These are phyloP conservation scores for Ctenomys sociabilis DNA, from an alignment of 2,113 vertebrate genomes.

Conservation along the genomic window DNA sequence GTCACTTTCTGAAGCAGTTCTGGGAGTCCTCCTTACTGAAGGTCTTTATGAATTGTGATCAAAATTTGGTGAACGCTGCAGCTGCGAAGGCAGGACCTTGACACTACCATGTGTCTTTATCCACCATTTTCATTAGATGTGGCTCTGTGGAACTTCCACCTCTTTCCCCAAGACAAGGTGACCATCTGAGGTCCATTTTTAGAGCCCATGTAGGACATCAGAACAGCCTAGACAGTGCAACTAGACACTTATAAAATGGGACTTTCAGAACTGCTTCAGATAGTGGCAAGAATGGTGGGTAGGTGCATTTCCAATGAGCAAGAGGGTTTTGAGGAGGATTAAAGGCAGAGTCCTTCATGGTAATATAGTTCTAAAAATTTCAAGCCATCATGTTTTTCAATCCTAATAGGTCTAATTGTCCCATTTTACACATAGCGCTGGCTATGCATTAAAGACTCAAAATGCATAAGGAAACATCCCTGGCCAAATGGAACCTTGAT, in stretches of 20 bases:
- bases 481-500: background rate
- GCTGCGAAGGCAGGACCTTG: background rate
- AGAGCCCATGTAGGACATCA: background rate
- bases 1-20: background rate
- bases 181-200: background rate
- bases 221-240: background rate
- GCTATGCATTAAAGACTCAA: constrained; percentile 58
- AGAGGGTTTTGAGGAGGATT: background rate
- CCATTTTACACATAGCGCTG: constrained; percentile 61
- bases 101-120: background rate
- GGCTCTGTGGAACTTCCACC: background rate
- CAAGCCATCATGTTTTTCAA: background rate
- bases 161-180: background rate
- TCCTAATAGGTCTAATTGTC: background rate
- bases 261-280: background rate
- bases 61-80: background rate
- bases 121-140: background rate
- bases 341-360: background rate
- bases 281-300: background rate
- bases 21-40: background rate
- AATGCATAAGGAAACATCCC: background rate
- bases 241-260: background rate
- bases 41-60: background rate
- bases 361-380: background rate
- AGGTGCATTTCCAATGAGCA: background rate